Evolutionary conservation across 1,140 invertebrate genomes (phyloP).

Genomic region (Coptotermes formosanus): DNA sequence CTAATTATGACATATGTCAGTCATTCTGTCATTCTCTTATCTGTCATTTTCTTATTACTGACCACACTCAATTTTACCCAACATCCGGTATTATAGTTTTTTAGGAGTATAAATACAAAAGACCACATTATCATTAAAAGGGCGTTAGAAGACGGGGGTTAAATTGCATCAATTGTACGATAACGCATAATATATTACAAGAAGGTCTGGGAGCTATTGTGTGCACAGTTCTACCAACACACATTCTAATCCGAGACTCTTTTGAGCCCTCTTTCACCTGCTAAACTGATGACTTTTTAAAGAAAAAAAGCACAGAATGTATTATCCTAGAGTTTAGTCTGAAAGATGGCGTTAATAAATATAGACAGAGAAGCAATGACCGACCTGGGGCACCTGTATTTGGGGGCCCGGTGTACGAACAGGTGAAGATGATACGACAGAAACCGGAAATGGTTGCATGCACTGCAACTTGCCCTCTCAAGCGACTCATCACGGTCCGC

Average conservation of each 20-base stretch:
- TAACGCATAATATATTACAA: not conserved
- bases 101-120: too few relatives aligned
- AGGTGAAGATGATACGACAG: constrained; percentile 7
- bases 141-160: not conserved
- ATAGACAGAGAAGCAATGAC: not conserved
- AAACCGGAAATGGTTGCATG: not conserved
- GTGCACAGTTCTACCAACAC: not conserved
- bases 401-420: not conserved
- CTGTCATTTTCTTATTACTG: too few relatives aligned
- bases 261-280: not conserved
- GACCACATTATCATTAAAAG: not conserved
- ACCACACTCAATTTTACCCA: too few relatives aligned
- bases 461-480: not conserved
- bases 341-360: not conserved
- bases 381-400: not conserved
- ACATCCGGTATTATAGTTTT: too few relatives aligned
- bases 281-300: not conserved
- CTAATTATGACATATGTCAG: too few relatives aligned
- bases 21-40: too few relatives aligned
- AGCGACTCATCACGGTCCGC: not conserved
- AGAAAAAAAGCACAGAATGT: not conserved
- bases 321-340: not conserved
- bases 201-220: too few relatives aligned
- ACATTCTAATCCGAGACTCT: not conserved
- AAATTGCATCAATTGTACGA: not conserved